These are phyloP conservation scores for Bombus sylvicola DNA, from an alignment of 1,140 invertebrate species.

Conservation along the genomic window DNA sequence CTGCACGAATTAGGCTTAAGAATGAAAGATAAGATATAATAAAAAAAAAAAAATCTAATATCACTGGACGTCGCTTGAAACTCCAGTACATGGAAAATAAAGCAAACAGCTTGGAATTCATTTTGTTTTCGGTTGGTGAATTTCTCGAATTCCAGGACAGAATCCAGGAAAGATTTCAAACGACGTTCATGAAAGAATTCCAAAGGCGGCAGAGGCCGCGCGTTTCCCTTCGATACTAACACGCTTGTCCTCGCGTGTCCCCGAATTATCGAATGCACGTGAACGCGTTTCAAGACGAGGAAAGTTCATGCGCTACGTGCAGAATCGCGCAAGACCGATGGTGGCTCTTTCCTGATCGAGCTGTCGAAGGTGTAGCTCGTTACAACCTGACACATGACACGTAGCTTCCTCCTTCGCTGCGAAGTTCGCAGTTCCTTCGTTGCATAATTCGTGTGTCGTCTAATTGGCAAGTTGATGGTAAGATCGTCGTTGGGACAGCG, in stretches of 20 bases:
- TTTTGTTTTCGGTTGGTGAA: too few relatives aligned
- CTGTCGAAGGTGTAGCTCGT: conserved; percentile 32
- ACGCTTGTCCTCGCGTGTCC: neutral
- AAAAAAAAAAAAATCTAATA: neutral
- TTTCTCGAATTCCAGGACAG: neutral
- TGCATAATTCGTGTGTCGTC: conserved; percentile 1
- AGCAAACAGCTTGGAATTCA: neutral
- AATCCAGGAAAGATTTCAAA: neutral
- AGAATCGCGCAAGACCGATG: conserved; percentile 19
- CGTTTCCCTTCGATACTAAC: conserved; percentile 19
- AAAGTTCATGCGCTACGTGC: conserved; percentile 53
- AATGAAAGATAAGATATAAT: neutral
- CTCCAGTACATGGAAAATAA: too few relatives aligned
- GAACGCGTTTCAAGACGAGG: conserved; percentile 38
- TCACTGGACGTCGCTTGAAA: neutral
- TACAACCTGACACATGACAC: neutral
- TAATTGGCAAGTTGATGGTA: neutral
- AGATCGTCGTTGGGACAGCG: neutral
- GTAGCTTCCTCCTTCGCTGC: conserved; percentile 2
- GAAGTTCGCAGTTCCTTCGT: neutral
- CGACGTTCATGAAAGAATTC: neutral
- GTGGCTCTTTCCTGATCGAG: conserved; percentile 6
- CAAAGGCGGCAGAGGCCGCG: neutral
- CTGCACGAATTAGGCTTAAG: neutral
- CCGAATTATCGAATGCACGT: conserved; percentile 35